Percentiles rank a stretch among this genome's conserved stretches.
phyloP scores from a whole-genome alignment of 2,113 vertebrate genomes.

The Amblyornis subalaris region DNA sequence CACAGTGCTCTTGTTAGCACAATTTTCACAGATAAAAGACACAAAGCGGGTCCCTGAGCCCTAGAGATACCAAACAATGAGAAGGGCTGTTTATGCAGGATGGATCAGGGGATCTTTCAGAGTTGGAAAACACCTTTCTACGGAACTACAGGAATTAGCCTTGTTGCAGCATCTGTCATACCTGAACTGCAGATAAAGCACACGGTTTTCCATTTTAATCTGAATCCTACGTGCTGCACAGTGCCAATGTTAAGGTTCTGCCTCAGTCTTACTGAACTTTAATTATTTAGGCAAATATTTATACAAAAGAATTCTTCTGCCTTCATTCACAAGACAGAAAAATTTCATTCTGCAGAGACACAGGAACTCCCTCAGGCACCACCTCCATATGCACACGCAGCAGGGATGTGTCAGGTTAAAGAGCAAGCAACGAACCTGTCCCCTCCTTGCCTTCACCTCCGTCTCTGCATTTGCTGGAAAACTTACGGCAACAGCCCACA shows the following conservation, averaged over 20 bases:
- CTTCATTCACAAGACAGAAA: not conserved
- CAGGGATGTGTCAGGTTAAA: not conserved
- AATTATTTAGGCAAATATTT: not conserved
- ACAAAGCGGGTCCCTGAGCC: not conserved
- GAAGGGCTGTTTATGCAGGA: not conserved
- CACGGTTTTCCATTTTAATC: not conserved
- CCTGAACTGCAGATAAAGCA: not conserved
- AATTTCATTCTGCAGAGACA: not conserved
- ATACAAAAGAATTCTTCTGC: not conserved
- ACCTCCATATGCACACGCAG: rapidly evolving
- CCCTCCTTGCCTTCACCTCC: not conserved
- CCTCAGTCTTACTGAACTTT: not conserved
- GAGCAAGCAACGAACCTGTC: not conserved
- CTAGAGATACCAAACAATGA: not conserved
- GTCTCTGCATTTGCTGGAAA: not conserved
- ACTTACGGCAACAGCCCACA: not conserved
- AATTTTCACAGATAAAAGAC: not conserved
- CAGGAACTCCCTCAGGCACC: not conserved
- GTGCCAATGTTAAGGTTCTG: not conserved
- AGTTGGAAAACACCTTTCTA: not conserved
- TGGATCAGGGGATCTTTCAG: not conserved
- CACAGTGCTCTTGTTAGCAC: not conserved
- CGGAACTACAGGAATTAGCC: not conserved
- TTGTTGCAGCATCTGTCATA: not conserved
- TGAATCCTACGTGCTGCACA: not conserved